A percentile compares a stretch with the other conserved stretches of the same genome.
phyloP scores from a whole-genome alignment of 1,140 invertebrate genomes.

The Apis florea region DNA sequence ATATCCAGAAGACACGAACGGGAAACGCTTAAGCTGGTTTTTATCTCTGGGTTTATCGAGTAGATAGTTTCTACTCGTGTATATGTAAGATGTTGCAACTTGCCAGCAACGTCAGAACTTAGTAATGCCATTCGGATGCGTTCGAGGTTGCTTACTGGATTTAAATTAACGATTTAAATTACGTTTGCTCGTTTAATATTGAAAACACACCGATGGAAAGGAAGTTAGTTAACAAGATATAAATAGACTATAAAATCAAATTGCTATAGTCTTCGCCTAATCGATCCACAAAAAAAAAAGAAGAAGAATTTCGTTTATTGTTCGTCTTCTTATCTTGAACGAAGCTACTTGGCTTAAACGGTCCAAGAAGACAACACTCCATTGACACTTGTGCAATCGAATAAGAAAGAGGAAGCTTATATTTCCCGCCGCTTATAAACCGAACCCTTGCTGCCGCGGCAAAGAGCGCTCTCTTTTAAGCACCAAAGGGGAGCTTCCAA shows the following conservation, averaged over 20 bases:
- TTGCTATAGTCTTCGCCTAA: background rate
- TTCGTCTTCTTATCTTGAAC: background rate
- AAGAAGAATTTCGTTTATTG: background rate
- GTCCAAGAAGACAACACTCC: background rate
- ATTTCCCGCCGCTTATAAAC: constrained; percentile 24
- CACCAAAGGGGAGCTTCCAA: constrained; percentile 50
- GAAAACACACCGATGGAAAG: background rate
- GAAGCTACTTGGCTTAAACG: constrained; percentile 26
- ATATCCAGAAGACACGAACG: background rate
- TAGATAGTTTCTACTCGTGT: too few relatives aligned
- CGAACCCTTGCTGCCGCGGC: constrained; percentile 32
- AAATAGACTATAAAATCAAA: too few relatives aligned
- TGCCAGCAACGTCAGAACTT: background rate
- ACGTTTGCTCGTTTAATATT: constrained; percentile 3
- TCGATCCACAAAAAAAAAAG: background rate
- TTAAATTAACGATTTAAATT: constrained; percentile 8
- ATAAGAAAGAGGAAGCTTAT: constrained; percentile 11
- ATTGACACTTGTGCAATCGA: constrained; percentile 3
- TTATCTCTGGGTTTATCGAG: background rate
- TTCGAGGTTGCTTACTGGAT: background rate
- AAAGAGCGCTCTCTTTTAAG: constrained; percentile 38
- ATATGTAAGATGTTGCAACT: background rate
- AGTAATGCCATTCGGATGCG: too few relatives aligned
- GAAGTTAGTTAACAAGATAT: too few relatives aligned
- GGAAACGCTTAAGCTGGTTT: background rate